phyloP scores from a whole-genome alignment of 2,113 vertebrate genomes.

The Apodemus sylvaticus region DNA sequence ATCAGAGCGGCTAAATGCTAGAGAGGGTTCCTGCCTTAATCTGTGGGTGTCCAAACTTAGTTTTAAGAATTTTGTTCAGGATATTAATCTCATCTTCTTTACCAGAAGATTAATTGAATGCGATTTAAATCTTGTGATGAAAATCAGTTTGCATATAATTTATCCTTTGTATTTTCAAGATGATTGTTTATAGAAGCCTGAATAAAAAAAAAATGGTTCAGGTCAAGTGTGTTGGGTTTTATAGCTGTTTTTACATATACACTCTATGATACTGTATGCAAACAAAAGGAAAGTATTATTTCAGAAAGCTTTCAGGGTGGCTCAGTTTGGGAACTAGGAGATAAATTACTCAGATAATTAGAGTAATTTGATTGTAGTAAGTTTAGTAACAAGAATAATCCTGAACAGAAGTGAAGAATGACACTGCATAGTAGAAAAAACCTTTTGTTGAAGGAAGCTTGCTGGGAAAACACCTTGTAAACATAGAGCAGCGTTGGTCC shows the following conservation, averaged over 20 bases:
- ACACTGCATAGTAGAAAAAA: neutral
- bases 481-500: neutral
- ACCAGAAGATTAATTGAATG: neutral
- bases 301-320: neutral
- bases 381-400: constrained; percentile 7
- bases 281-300: neutral
- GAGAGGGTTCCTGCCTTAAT: neutral
- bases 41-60: neutral
- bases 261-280: neutral
- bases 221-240: neutral
- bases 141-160: neutral
- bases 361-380: constrained; percentile 1
- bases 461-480: neutral
- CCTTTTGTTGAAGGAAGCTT: neutral
- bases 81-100: neutral
- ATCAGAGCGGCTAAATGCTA: neutral
- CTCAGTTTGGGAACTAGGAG: neutral
- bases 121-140: constrained; percentile 17
- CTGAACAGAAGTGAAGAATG: constrained; percentile 20
- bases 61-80: constrained; percentile 2
- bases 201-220: neutral
- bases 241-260: neutral
- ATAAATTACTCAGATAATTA: constrained; percentile 34
- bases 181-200: neutral
- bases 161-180: constrained; percentile 46